Evolutionary conservation across 2,888 invertebrate genomes (phyloP), one percentile per base, ranked within the genome.

Genomic region (Loripinus fragilis): DNA sequence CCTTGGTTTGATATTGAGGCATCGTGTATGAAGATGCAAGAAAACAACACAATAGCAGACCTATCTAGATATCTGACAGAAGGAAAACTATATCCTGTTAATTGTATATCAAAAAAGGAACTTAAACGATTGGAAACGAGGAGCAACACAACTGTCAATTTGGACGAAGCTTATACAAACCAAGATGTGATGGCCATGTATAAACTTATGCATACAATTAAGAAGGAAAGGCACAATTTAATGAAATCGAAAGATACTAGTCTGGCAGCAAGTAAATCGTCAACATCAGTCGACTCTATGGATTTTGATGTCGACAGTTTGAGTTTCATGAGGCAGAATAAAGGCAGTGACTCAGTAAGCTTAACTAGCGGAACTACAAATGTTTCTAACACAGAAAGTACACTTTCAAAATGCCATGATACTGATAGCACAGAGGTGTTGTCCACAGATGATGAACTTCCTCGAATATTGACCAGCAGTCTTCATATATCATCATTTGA

Each of bases 1-100:
- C 60, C 60, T 8, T 60, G 60, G 60, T 60, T 60, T 60, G 60
- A 60, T 33, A 60, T 60, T 60, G 60, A 60, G 28, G 60, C 60
- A 30, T 60, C 60, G 3, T 60, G 60, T 60, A 12, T 60, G 2
- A 30, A 60, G 60, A 60, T 60, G 60, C 17, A 60, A 33, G 33
- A 60, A 30, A 30, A 33, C 33, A 33, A 33, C 33, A 60, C 30
- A 17, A 23, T 60, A 2, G 60, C 60, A 33, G 60, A 60, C 33
- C 60, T 60, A 1, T 60, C 60, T 33, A 8, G 33, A 20, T 60
- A 60, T 60, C 60, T 60, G 8, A 17, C 60, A 17, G 60, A 60
- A 33, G 60, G 60, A 12, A 60, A 60, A 33, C 60, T 60, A 33
- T 60, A 60, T 33, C 17, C 60, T 20, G 20, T 60, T 12, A 60